A percentile compares a stretch with the other conserved stretches of the same genome.
Conservation (phyloP, 2,888 invertebrate species). For the Trissolcus brochymenae region DNA sequence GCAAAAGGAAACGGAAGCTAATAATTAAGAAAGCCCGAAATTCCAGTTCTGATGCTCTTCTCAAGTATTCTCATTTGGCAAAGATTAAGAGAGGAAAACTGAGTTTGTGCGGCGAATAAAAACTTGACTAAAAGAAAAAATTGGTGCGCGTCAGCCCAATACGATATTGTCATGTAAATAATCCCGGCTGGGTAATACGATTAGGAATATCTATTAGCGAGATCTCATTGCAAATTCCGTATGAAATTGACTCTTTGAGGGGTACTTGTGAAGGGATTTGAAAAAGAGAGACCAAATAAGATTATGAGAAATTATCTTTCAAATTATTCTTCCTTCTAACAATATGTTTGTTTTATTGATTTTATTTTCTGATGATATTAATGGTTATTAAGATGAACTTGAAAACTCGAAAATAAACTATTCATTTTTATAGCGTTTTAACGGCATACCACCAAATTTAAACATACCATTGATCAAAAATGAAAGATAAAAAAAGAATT, state of each 20-base stretch:
- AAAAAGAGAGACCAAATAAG: slow-evolving; percentile 12
- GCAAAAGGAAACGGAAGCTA: slow-evolving; percentile 16
- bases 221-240: slow-evolving; percentile 23
- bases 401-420: too few species aligned
- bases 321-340: neutral
- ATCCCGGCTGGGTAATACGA: slow-evolving; percentile 14
- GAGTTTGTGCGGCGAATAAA: neutral
- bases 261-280: slow-evolving; percentile 10
- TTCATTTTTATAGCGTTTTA: too few species aligned
- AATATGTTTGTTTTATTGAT: too few species aligned
- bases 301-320: slow-evolving; percentile 34
- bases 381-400: too few species aligned
- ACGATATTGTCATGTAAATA: slow-evolving; percentile 32
- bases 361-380: too few species aligned
- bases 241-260: slow-evolving; percentile 25
- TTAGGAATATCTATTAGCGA: slow-evolving; percentile 31
- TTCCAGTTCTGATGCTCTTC: slow-evolving; percentile 1
- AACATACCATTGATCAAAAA: too few species aligned
- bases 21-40: slow-evolving; percentile 31
- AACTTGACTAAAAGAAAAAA: neutral
- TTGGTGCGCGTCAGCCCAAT: neutral
- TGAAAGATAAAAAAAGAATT: too few species aligned
- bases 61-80: neutral
- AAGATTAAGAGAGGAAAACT: neutral
- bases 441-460: too few species aligned